Base-by-base conservation (phyloP, 2,888 invertebrate genomes). In the Ormyrus labotus region DNA sequence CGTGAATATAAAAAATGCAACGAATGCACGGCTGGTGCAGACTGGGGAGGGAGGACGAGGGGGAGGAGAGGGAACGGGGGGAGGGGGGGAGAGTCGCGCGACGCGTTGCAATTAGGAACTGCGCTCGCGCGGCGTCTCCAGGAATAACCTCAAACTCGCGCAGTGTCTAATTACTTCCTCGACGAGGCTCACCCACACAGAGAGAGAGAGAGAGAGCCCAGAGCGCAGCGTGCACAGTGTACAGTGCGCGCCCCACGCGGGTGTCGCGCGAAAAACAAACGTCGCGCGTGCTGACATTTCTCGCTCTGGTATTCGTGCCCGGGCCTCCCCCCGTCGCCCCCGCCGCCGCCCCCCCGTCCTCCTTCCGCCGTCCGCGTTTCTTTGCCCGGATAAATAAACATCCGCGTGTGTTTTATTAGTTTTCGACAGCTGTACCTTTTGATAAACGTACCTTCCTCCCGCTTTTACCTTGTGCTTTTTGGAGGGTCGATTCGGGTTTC, bases 141-240 rank as follows among this genome's bases (percentile, higher is more conserved):
- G 82, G 61, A 82, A 80, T 82, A 80, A 82, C 77, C 74, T 77
- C 80, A 57, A 77, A 77, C 77, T 67, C 70, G 57, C 79, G 63
- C 61, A 73, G 71, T 74, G 77, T 80, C 78, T 82, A 78, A 82
- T 82, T 82, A 78, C 75, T 82, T 82, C 80, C 77, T 75, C 70
- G 65, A 70, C 67, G 76, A 71, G n/a, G 34, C 34, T 48, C 48
- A 7, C 53, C 50, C 64, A 58, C 55, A 19, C 51, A 5, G 34
- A 34, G 34, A 34, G 34, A 34, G 34, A 34, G 34, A 34, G 34
- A 34, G 34, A 34, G 34, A 34, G 19, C 19, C 19, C 19, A 34
- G 34, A 34, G 34, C 34, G 34, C 34, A 34, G 34, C 34, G 34
- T 34, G 34, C 34, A 34, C 34, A 3, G 34, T 34, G 34, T 34